Base-by-base conservation (phyloP, 2,888 invertebrate genomes). In the Omphaloscelis lunosa region DNA sequence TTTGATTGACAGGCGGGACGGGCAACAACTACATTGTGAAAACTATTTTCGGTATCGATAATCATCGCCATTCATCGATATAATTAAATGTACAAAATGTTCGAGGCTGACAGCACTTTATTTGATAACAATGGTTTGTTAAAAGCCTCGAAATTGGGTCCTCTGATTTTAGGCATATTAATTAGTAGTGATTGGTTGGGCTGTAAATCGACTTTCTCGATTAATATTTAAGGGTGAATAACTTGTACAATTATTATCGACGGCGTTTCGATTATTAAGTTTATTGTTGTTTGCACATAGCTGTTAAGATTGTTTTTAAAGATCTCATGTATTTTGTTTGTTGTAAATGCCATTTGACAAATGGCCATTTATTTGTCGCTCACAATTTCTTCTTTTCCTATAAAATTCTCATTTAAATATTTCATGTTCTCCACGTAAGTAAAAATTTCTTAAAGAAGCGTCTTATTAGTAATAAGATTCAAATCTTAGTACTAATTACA, bases 1-100 rank as follows among this genome's bases (percentile, higher is more conserved):
- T 89, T 88, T 94, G 93, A 93, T 93, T 93, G 95, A 94, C 93
- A 92, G 90, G 39, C 78, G 83, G 88, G 79, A 82, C 79, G 89
- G 86, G 90, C 85, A 88, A 85, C 89, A 85, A 91, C 75, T 62
- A 79, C 74, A 77, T 75, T 79, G 83, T 84, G 89, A 82, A 82
- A 82, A 81, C 82, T 83, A 83, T 79, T 85, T 79, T 79, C 41
- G 65, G 73, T 81, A 72, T 75, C 76, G 79, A 82, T 79, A 79
- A 72, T 77, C 63, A 70, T 67, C 72, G 27, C 61, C 41, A 77
- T 75, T 78, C 51, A 72, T 77, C 76, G 75, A 75, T 59, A 72
- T 80, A 83, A 77, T 83, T 80, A 75, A 75, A 62, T 72, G 59
- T 45, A 53, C 70, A 75, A 82, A 53, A 72, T 83, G 62, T 75